Conservation (phyloP, 2,888 invertebrate species). For the Dolichomitus sp. region DNA sequence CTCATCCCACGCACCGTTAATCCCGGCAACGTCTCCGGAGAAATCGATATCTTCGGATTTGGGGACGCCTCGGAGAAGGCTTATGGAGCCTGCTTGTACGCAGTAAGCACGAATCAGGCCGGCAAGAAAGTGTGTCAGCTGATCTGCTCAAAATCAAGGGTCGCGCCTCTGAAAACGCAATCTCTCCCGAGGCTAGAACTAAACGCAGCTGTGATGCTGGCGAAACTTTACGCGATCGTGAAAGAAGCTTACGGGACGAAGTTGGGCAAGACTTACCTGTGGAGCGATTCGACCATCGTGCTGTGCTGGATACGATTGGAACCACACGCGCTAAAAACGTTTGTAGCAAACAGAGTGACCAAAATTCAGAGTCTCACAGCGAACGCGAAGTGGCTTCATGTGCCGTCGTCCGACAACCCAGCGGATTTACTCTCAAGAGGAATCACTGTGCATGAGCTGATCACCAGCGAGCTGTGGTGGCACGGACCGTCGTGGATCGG, state of each 20-base stretch:
- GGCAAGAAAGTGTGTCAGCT: conserved; percentile 32
- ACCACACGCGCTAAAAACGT: conserved; percentile 54
- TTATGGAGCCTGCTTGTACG: conserved; percentile 72
- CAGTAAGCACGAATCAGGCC: conserved; percentile 21
- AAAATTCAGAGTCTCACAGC: conserved; percentile 58
- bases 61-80: conserved; percentile 27
- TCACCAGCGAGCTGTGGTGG: conserved; percentile 54
- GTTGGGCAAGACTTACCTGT: conserved; percentile 39
- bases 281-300: conserved; percentile 68
- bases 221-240: conserved; percentile 32
- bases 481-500: conserved; percentile 62
- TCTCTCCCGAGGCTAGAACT: conserved; percentile 66
- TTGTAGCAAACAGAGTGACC: conserved; percentile 61
- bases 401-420: conserved; percentile 64
- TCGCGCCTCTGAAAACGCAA: conserved; percentile 59
- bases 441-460: conserved; percentile 23
- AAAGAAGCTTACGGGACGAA: conserved; percentile 3
- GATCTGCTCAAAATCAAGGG: conserved; percentile 63
- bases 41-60: conserved; percentile 68
- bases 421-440: conserved; percentile 66
- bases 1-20: conserved; percentile 22
- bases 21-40: conserved; percentile 8
- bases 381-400: conserved; percentile 52
- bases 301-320: conserved; percentile 64
- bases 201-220: conserved; percentile 57